Evolutionary conservation across 2,888 invertebrate species (phyloP).

Genomic region (Drosophila limbata): DNA sequence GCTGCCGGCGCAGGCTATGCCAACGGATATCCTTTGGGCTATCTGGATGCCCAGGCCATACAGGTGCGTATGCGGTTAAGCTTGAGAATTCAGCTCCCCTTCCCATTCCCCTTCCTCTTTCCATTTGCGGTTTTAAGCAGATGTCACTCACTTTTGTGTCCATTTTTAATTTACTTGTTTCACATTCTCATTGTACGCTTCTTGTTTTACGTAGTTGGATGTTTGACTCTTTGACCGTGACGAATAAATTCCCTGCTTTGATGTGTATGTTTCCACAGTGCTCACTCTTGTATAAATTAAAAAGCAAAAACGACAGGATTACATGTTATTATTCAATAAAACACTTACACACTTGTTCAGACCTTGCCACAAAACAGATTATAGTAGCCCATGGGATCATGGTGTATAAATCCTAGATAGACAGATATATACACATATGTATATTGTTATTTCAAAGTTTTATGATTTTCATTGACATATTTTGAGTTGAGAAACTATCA

Average conservation of each 20-base stretch:
- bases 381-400: neutral
- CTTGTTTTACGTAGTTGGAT: constrained; percentile 14
- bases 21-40: constrained; percentile 82
- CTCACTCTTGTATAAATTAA: neutral
- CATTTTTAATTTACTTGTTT: constrained; percentile 13
- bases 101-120: neutral
- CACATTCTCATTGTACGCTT: constrained; percentile 48
- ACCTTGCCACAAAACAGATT: neutral
- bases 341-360: neutral
- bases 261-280: constrained; percentile 20
- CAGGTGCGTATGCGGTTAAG: constrained; percentile 78
- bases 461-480: too few relatives aligned
- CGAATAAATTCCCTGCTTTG: constrained; percentile 37
- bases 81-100: neutral
- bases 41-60: constrained; percentile 79
- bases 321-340: neutral
- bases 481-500: too few relatives aligned
- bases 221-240: constrained; percentile 5
- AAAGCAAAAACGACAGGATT: neutral
- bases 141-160: constrained; percentile 49
- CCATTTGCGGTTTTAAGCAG: constrained; percentile 43
- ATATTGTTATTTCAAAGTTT: too few relatives aligned
- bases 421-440: too few relatives aligned
- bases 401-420: too few relatives aligned
- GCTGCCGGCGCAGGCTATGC: constrained; percentile 51